phyloP scores from a whole-genome alignment of 2,797 vertebrate species.

The Myiothlypis coronata region DNA sequence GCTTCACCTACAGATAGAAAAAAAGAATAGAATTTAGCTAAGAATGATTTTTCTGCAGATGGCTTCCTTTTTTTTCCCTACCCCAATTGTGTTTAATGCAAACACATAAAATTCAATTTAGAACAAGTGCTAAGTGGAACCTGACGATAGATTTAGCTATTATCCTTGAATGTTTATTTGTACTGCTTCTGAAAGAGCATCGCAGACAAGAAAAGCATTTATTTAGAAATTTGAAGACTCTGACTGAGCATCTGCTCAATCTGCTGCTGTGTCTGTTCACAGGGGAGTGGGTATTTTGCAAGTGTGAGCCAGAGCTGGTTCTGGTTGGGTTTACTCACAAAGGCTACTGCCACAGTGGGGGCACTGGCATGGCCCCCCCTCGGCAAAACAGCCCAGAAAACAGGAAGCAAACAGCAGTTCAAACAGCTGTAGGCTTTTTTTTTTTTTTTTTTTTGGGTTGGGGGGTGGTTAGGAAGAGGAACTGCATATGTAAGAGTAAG shows the following conservation, averaged over 20 bases:
- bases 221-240: background rate
- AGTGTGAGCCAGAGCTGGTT: background rate
- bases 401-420: background rate
- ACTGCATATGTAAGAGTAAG: background rate
- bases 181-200: background rate
- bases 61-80: background rate
- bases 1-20: background rate
- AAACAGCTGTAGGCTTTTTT: background rate
- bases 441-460: background rate
- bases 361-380: background rate
- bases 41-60: background rate
- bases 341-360: background rate
- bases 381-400: background rate
- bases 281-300: background rate
- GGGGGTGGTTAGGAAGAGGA: fast-evolving
- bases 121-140: background rate
- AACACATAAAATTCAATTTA: background rate
- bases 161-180: background rate
- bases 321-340: background rate
- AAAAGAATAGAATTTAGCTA: background rate
- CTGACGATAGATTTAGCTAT: background rate
- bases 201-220: background rate
- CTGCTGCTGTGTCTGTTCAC: background rate
- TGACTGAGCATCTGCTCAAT: background rate
- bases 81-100: background rate